Evolutionary conservation across 2,888 invertebrate species (phyloP).

Genomic region (Cryptocheilus praepositus): DNA sequence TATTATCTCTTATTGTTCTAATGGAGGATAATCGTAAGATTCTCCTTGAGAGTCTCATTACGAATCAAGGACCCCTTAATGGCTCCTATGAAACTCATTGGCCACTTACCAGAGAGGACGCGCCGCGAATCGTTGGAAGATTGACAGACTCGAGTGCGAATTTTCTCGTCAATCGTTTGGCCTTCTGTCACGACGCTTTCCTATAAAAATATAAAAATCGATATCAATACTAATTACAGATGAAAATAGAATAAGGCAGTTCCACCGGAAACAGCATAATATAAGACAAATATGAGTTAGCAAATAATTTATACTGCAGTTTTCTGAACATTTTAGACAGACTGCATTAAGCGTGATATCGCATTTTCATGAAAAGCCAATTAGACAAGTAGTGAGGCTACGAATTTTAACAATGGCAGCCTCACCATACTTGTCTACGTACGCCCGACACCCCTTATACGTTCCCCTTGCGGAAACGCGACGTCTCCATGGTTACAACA

Average conservation of each 20-base stretch:
- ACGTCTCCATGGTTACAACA: conserved; percentile 74
- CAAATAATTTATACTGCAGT: too few relatives aligned
- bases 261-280: too few relatives aligned
- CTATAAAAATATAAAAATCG: too few relatives aligned
- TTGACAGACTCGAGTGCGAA: conserved; percentile 61
- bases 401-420: conserved; percentile 66
- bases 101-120: conserved; percentile 60
- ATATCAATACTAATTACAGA: too few relatives aligned
- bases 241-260: too few relatives aligned
- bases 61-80: conserved; percentile 63
- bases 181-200: too few relatives aligned
- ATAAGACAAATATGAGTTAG: too few relatives aligned
- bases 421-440: conserved; percentile 59
- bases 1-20: conserved; percentile 65
- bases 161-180: conserved; percentile 51
- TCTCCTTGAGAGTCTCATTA: conserved; percentile 69
- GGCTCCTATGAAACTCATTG: conserved; percentile 65
- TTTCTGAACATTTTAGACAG: not conserved
- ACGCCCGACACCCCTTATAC: conserved; percentile 65
- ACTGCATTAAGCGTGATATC: conserved; percentile 25
- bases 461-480: conserved; percentile 68
- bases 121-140: conserved; percentile 48
- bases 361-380: conserved; percentile 50
- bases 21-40: conserved; percentile 68
- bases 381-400: conserved; percentile 41